phyloP scores from a whole-genome alignment of 2,113 vertebrate genomes.

The Sakesphorus luctuosus region DNA sequence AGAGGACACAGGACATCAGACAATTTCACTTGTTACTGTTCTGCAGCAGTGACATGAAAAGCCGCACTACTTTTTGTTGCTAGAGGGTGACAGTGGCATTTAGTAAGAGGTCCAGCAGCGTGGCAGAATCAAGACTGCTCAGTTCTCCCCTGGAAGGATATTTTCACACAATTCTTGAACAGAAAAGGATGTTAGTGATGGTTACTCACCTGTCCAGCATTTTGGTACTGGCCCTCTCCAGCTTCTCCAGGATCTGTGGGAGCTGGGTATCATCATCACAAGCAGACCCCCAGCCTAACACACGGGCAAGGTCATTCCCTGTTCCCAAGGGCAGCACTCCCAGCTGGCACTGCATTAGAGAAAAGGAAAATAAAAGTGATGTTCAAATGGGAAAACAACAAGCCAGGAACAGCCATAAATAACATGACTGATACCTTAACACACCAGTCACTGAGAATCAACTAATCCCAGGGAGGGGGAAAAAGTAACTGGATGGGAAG shows the following conservation, averaged over 20 bases:
- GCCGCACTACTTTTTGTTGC: not conserved
- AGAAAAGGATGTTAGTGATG: not conserved
- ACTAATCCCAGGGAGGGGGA: not conserved
- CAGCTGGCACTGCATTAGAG: constrained; percentile 86
- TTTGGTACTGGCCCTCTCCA: constrained; percentile 97
- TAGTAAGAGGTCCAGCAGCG: not conserved
- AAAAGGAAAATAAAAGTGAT: not conserved
- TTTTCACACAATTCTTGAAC: not conserved
- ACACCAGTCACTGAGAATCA: not conserved
- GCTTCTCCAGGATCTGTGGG: constrained; percentile 95
- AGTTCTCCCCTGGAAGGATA: not conserved
- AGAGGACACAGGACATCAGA: not conserved
- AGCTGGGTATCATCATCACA: constrained; percentile 96
- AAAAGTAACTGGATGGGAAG: not conserved
- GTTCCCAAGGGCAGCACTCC: constrained; percentile 95
- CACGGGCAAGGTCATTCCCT: constrained; percentile 93
- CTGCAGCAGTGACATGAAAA: not conserved
- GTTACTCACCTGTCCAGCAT: constrained; percentile 91
- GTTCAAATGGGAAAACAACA: not conserved
- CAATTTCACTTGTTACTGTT: not conserved
- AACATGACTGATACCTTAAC: not conserved
- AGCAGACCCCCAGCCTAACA: constrained; percentile 95
- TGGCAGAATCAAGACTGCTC: not conserved
- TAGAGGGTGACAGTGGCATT: not conserved
- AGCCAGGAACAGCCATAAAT: not conserved